A percentile compares a stretch with the other conserved stretches of the same genome.
Conservation (phyloP, 2,888 invertebrate genomes). For the Leucoptera coffeella region DNA sequence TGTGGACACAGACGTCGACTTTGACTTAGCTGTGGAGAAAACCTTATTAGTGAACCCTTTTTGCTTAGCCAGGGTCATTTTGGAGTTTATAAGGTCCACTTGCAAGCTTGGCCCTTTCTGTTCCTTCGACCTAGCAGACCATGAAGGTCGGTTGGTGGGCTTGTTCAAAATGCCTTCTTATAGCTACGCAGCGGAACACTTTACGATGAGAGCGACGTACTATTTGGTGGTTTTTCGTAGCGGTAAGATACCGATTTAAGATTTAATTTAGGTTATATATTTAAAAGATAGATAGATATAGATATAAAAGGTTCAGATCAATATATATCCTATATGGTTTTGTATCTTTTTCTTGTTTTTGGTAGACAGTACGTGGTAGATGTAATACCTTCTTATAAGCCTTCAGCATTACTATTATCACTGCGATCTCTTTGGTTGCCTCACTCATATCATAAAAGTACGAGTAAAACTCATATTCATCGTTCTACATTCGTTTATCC, state of each 20-base stretch:
- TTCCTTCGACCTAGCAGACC: slow-evolving; percentile 28
- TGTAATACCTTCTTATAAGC: no score
- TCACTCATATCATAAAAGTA: no score
- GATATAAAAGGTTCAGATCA: no score
- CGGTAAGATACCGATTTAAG: slow-evolving; percentile 12
- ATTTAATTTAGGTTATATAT: no score
- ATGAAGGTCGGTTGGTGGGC: slow-evolving; percentile 16
- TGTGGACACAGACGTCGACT: no score
- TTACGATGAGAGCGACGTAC: slow-evolving; percentile 26
- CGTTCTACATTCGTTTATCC: no score
- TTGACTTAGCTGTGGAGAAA: slow-evolving; percentile 23
- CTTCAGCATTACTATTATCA: no score
- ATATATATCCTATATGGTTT: no score
- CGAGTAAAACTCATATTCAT: no score
- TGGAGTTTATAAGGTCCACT: slow-evolving; percentile 32
- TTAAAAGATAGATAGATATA: neutral
- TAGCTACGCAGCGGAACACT: slow-evolving; percentile 18
- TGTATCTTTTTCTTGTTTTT: no score
- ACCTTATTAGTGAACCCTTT: slow-evolving; percentile 27
- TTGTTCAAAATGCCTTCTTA: slow-evolving; percentile 23
- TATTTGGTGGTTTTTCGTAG: slow-evolving; percentile 25
- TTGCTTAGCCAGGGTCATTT: slow-evolving; percentile 27
- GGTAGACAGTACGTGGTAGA: no score
- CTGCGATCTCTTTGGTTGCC: no score
- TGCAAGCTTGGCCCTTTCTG: slow-evolving; percentile 17